A percentile compares a stretch with the other conserved stretches of the same genome.
Conservation (phyloP, 2,113 vertebrate genomes). For the Cyprinodon brontotheroides region DNA sequence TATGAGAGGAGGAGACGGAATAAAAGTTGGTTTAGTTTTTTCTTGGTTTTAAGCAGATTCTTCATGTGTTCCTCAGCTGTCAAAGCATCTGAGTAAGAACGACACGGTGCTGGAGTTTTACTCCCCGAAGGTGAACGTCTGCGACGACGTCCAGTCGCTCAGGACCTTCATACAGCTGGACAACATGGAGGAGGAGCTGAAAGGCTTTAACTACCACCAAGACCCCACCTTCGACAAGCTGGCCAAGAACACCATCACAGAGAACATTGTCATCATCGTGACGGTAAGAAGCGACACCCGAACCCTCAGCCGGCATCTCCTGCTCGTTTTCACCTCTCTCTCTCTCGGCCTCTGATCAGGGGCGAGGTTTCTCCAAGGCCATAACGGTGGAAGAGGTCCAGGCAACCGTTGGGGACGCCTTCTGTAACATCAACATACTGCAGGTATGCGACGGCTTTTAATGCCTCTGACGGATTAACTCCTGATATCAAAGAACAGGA, state of each 20-base stretch:
- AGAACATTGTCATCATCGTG: constrained; percentile 74
- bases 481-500: constrained; percentile 7
- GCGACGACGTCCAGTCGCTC: constrained; percentile 49
- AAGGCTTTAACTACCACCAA: constrained; percentile 84
- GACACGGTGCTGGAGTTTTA: constrained; percentile 84
- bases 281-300: constrained; percentile 48
- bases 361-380: constrained; percentile 88
- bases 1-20: background rate
- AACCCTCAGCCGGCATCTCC: background rate
- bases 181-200: constrained; percentile 76
- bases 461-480: constrained; percentile 9
- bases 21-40: constrained; percentile 5
- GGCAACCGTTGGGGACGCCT: constrained; percentile 88
- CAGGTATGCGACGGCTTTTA: constrained; percentile 56
- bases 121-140: constrained; percentile 81
- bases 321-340: background rate
- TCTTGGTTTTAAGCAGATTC: background rate
- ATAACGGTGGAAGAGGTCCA: constrained; percentile 89
- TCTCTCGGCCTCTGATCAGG: constrained; percentile 71
- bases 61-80: constrained; percentile 68
- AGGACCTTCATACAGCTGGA: constrained; percentile 80
- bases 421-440: constrained; percentile 87
- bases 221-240: constrained; percentile 84
- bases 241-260: constrained; percentile 67
- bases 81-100: constrained; percentile 62